Evolutionary conservation across 2,888 invertebrate species (phyloP), one percentile per base, ranked within the genome.

Genomic region (Phyllotreta striolata): DNA sequence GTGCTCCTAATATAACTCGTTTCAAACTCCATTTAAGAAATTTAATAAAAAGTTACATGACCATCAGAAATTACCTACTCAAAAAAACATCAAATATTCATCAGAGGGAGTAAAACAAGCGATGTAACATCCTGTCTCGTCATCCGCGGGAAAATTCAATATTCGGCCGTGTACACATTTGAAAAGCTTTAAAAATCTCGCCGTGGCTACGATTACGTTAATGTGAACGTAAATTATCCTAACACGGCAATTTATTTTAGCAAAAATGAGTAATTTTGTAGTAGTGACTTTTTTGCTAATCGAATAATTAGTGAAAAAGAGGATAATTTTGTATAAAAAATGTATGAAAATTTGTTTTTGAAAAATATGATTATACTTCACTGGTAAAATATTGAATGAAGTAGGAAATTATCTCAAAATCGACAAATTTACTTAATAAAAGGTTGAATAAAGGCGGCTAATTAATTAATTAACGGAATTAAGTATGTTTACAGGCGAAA

Each of bases 21-120:
- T 55, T 40, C 12, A 46, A 46, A 49, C 40, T 55, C 13, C 34
- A 47, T 56, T 58, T 54, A 44, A 13, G 38, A 49, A 62, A 57
- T 65, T 65, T 62, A 62, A 65, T 62, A 57, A 59, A 57, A 64
- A 64, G 65, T 67, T 64, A 66, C 66, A 57, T 66, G 68, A 70
- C 70, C 73, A 72, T 66, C 70, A 71, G 69, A 75, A 75, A 65
- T 62, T 57, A 65, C 62, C 65, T 65, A 52, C 65, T 65, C 77
- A 78, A 76, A 78, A 78, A 77, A 75, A 72, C 78, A 78, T 78
- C 77, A 79, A 77, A 76, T 77, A 78, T 78, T 78, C 79, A 78
- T 79, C 78, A 79, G 77, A 70, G 24, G 24, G 69, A 71, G 67
- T 74, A 72, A 73, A 74, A 71, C 56, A 56, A 44, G 44, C 44